These are phyloP conservation scores for Haliclona indistincta DNA, from an alignment of 37 sponge, comb jelly and placozoan genomes.

Conservation along the genomic window DNA sequence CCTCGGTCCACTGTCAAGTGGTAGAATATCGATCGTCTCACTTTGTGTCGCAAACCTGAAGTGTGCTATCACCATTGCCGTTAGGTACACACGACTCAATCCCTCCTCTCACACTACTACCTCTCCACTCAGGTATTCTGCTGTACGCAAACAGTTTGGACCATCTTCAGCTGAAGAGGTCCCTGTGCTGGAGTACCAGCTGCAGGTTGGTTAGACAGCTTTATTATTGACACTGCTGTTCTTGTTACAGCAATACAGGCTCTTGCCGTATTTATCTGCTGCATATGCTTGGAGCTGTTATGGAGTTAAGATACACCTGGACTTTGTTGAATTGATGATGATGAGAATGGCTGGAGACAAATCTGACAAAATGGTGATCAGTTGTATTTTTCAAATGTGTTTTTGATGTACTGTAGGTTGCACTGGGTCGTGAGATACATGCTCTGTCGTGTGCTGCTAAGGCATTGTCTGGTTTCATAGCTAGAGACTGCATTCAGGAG, in stretches of 20 bases:
- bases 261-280: slow-evolving; percentile 78
- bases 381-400: too few species aligned
- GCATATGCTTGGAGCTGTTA: slow-evolving; percentile 43
- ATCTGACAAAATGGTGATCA: slow-evolving; percentile 39
- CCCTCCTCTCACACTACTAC: too few species aligned
- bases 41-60: slow-evolving; percentile 23
- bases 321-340: slow-evolving; percentile 37
- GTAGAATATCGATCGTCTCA: slow-evolving; percentile 66
- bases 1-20: slow-evolving; percentile 68
- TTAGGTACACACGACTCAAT: too few species aligned
- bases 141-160: slow-evolving; percentile 87
- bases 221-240: too few species aligned
- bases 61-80: slow-evolving; percentile 46
- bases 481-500: slow-evolving; percentile 86
- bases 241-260: slow-evolving; percentile 77
- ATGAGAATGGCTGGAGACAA: slow-evolving; percentile 26
- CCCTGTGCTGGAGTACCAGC: slow-evolving; percentile 87
- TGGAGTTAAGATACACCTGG: slow-evolving; percentile 1
- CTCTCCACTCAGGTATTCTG: slow-evolving; percentile 89
- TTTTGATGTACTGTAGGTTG: slow-evolving; percentile 48
- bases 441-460: slow-evolving; percentile 83
- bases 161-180: slow-evolving; percentile 58
- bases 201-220: slow-evolving; percentile 74
- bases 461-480: slow-evolving; percentile 65
- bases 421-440: slow-evolving; percentile 82